These are phyloP conservation scores for Gymnothorax reevesii DNA, from an alignment of 2,797 vertebrate species.

Conservation along the genomic window DNA sequence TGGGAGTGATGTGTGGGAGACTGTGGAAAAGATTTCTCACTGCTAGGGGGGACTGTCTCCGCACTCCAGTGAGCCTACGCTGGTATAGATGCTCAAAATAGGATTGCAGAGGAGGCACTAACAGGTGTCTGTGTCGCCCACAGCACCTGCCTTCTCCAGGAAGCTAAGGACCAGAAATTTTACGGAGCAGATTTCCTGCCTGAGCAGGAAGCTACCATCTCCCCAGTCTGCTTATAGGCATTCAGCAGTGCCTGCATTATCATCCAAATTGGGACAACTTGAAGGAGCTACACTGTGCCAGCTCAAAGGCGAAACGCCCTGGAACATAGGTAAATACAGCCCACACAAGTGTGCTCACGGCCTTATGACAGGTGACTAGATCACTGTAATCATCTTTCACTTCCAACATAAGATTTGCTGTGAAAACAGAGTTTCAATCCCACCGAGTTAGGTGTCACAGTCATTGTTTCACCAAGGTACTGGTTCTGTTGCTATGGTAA, in stretches of 20 bases:
- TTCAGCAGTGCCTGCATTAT: neutral
- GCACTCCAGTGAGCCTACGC: neutral
- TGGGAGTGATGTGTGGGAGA: neutral
- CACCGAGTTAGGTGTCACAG: slow-evolving; percentile 49
- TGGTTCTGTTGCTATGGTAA: slow-evolving; percentile 66
- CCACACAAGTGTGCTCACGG: neutral
- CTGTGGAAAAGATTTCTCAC: neutral
- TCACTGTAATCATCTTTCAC: slow-evolving; percentile 3
- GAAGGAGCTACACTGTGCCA: neutral
- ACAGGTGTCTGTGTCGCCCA: neutral
- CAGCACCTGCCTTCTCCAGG: neutral
- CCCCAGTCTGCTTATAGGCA: neutral
- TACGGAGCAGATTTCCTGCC: neutral
- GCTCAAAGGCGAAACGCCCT: neutral
- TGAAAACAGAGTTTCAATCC: slow-evolving; percentile 28
- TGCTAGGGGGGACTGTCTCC: neutral
- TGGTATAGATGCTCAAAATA: neutral
- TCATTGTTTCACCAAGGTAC: slow-evolving; percentile 47
- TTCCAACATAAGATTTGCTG: neutral
- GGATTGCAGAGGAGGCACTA: neutral
- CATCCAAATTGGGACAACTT: neutral
- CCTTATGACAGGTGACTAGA: neutral
- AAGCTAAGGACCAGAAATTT: neutral
- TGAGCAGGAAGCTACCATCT: neutral
- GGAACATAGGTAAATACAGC: neutral